These are phyloP conservation scores for Martes martes DNA, from an alignment of 2,113 vertebrate species.

Conservation along the genomic window DNA sequence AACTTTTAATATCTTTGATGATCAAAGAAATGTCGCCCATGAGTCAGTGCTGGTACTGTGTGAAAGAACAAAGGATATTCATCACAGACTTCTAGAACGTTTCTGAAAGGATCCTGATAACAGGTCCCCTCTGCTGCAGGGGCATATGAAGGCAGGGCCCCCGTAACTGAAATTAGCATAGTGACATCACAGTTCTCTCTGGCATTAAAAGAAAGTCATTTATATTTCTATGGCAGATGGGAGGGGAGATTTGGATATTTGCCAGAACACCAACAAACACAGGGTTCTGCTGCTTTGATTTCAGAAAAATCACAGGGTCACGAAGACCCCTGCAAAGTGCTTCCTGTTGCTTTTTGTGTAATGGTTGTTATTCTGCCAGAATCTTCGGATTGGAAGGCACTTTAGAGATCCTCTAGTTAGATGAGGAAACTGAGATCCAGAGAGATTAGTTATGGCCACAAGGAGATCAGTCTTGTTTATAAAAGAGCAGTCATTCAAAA, in stretches of 20 bases:
- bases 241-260: background rate
- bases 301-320: background rate
- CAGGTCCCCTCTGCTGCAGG: background rate
- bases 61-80: constrained; percentile 37
- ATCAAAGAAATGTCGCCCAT: constrained; percentile 34
- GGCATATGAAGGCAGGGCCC: background rate
- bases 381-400: background rate
- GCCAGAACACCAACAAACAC: background rate
- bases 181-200: background rate
- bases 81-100: background rate
- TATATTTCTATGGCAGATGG: background rate
- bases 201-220: background rate
- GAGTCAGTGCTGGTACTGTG: background rate
- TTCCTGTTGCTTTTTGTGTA: background rate
- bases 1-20: constrained; percentile 53
- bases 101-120: background rate
- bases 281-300: background rate
- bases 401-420: background rate
- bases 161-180: background rate
- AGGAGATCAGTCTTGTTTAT: background rate
- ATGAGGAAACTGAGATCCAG: background rate
- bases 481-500: background rate
- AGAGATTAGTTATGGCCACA: background rate
- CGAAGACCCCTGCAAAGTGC: background rate
- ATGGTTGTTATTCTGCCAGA: background rate